A percentile compares a stretch with the other conserved stretches of the same genome.
Conservation (phyloP, 2,888 invertebrate species). For the Ectemnius continuus region DNA sequence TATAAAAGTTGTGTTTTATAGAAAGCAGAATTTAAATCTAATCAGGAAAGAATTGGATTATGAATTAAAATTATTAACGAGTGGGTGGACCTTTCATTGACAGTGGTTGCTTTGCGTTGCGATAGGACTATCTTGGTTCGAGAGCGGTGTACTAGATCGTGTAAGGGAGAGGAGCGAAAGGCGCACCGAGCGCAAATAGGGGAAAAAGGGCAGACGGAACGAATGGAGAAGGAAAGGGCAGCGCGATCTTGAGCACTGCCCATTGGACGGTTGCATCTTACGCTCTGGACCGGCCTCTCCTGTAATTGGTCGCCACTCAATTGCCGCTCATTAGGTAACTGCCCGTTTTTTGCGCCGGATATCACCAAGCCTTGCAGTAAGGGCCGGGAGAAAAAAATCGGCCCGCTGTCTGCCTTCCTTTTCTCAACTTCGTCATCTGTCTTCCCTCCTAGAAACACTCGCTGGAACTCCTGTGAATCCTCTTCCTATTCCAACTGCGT, state of each 20-base stretch:
- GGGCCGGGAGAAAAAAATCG: slow-evolving; percentile 32
- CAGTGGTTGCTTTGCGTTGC: too few species aligned
- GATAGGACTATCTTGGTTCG: slow-evolving; percentile 4
- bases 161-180: slow-evolving; percentile 11
- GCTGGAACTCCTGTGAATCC: too few species aligned
- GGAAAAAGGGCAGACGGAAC: slow-evolving; percentile 36
- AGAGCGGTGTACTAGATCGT: not conserved
- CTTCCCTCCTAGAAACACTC: slow-evolving; percentile 49
- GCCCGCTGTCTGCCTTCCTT: slow-evolving; percentile 4
- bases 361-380: slow-evolving; percentile 54
- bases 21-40: not conserved
- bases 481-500: too few species aligned
- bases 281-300: slow-evolving; percentile 68
- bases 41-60: not conserved
- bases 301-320: slow-evolving; percentile 76
- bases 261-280: slow-evolving; percentile 71
- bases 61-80: too few species aligned
- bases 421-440: slow-evolving; percentile 10
- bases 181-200: slow-evolving; percentile 6
- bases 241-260: slow-evolving; percentile 63
- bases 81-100: too few species aligned
- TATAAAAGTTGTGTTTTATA: not conserved
- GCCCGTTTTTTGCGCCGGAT: slow-evolving; percentile 66
- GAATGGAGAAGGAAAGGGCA: slow-evolving; percentile 49
- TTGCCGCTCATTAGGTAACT: slow-evolving; percentile 74